Percentiles rank a stretch among this genome's conserved stretches.
These are phyloP conservation scores for Gnathonemus echidnorhynchus DNA, from an alignment of 2,113 vertebrate species.

Conservation along the genomic window DNA sequence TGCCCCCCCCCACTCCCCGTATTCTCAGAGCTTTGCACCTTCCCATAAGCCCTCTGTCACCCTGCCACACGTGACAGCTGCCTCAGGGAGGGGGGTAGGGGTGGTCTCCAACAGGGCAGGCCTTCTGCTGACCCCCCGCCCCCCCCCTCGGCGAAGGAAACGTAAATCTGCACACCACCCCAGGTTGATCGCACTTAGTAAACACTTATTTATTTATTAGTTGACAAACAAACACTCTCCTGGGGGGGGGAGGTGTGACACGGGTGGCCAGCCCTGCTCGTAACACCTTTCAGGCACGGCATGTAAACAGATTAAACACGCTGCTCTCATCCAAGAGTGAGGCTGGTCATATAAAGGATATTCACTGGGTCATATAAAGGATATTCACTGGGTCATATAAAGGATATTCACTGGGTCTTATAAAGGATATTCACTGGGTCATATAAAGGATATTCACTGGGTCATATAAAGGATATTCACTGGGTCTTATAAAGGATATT, in stretches of 20 bases:
- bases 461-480: too few species aligned
- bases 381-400: too few species aligned
- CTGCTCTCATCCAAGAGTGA: background rate
- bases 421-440: too few species aligned
- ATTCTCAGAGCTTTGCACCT: background rate
- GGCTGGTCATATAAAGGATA: background rate
- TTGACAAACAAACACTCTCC: background rate
- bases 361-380: too few species aligned
- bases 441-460: too few species aligned
- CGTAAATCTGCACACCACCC: background rate
- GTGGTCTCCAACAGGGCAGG: background rate
- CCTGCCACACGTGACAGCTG: background rate
- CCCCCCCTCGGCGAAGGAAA: background rate
- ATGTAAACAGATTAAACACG: background rate
- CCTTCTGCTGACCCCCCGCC: background rate
- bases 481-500: too few species aligned
- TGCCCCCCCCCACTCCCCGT: background rate
- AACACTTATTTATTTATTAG: background rate
- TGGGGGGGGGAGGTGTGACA: background rate
- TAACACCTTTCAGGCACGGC: background rate
- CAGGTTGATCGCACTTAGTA: background rate
- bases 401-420: too few species aligned
- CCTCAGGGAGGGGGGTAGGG: background rate
- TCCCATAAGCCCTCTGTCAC: background rate
- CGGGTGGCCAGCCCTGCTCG: background rate